These are phyloP conservation scores for Diploptera punctata DNA, from an alignment of 2,888 invertebrate species.

Conservation along the genomic window DNA sequence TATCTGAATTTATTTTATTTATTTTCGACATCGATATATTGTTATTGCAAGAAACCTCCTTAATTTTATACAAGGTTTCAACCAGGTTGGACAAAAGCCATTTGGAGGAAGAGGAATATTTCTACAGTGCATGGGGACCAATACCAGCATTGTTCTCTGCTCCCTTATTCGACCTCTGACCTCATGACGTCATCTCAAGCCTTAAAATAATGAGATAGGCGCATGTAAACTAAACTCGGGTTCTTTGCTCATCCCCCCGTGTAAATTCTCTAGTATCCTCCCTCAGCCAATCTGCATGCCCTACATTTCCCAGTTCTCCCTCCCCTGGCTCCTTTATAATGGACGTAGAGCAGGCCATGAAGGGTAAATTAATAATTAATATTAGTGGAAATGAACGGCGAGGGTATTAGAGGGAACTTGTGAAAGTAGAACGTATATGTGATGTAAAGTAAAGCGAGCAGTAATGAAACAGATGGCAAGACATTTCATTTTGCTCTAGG, in stretches of 20 bases:
- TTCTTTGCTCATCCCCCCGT: not conserved
- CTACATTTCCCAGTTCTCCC: not conserved
- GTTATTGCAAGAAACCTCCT: too few relatives aligned
- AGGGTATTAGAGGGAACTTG: slow-evolving; percentile 3
- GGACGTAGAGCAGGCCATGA: not conserved
- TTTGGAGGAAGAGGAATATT: not conserved
- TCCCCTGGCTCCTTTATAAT: slow-evolving; percentile 22
- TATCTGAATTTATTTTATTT: too few relatives aligned
- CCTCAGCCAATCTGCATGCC: slow-evolving; percentile 6
- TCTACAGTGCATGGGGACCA: not conserved
- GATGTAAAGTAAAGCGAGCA: slow-evolving; percentile 5
- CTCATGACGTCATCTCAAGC: slow-evolving; percentile 28
- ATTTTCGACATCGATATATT: too few relatives aligned
- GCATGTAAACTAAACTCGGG: slow-evolving; percentile 12
- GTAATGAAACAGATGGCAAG: slow-evolving; percentile 18
- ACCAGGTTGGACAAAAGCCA: not conserved
- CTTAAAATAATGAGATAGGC: slow-evolving; percentile 30
- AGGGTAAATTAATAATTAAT: slow-evolving; percentile 29
- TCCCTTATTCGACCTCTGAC: slow-evolving; percentile 18
- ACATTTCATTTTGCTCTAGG: not conserved
- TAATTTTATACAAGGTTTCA: too few relatives aligned
- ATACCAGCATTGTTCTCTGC: slow-evolving; percentile 1
- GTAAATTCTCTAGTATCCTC: slow-evolving; percentile 4
- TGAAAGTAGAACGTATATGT: not conserved
- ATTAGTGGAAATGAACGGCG: slow-evolving; percentile 8